Evolutionary conservation across 2,113 vertebrate genomes (phyloP), one percentile per base, ranked within the genome.

Genomic region (Psephotus haematonotus): DNA sequence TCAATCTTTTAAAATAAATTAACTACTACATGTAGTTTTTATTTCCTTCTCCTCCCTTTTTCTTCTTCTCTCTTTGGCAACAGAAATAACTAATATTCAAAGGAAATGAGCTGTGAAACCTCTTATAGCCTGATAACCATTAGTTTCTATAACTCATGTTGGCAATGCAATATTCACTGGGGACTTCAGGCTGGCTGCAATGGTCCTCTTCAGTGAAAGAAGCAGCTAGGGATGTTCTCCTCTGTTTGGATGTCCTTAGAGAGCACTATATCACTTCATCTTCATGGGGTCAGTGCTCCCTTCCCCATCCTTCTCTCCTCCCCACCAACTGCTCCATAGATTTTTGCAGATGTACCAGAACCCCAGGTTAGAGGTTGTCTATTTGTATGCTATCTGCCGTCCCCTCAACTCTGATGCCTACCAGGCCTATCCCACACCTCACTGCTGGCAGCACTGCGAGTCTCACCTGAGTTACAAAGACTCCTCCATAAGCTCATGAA

Each of bases 21-120:
- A 88, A 74, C n/a, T 44, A 60, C 8, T 14, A 57, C 49, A 39
- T 74, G 62, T 85, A 79, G 57, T 7, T 91, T 94, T 91, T 91
- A 85, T 91, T 95, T 96, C 71, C 49, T 95, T 49, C 52, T 95
- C 55, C 60, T 95, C 55, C 60, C 14, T 41, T 92, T 92, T 88
- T 65, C 0, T 82, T 41, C 37, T 6, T 64, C 63, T 91, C 46
- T 57, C 35, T 91, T 71, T 83, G 91, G 57, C 81, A 94, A 92
- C 88, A 94, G 11, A 92, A 95, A 46, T 76, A 79, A 53, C 44
- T 74, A 72, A 93, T 69, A 82, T 69, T 70, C 43, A 85, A 72
- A 93, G 63, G 28, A 94, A 95, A 90, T 72, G 17, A 92, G 43
- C 82, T 90, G 81, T 82, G 83, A 97, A 93, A 87, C 74, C 65